Conservation (phyloP, 2,888 invertebrate species). For the Drosophila lacicola region DNA sequence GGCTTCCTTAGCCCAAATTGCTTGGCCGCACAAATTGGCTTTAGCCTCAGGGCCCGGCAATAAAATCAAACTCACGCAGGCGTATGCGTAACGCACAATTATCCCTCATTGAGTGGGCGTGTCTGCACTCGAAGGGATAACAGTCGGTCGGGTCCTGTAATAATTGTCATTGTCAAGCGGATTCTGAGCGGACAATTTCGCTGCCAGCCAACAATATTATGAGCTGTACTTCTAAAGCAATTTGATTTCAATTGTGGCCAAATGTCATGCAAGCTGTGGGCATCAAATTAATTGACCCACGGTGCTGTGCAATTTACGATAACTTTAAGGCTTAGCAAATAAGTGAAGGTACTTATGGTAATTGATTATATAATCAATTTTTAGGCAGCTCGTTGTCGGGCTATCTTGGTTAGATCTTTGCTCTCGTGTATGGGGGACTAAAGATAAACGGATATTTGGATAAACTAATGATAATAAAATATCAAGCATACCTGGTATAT, state of each 20-base stretch:
- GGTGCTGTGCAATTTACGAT: background rate
- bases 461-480: too few relatives aligned
- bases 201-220: constrained; percentile 14
- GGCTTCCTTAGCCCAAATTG: constrained; percentile 64
- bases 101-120: constrained; percentile 73
- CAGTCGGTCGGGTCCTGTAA: constrained; percentile 46
- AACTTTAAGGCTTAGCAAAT: background rate
- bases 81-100: constrained; percentile 78
- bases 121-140: constrained; percentile 53
- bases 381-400: too few relatives aligned
- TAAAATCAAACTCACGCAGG: constrained; percentile 70
- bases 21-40: constrained; percentile 68
- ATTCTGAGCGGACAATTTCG: constrained; percentile 25
- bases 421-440: too few relatives aligned
- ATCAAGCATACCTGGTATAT: too few relatives aligned
- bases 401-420: too few relatives aligned
- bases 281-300: constrained; percentile 22
- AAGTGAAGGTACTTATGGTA: background rate
- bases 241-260: constrained; percentile 44
- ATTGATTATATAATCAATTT: too few relatives aligned
- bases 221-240: constrained; percentile 23
- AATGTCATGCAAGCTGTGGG: constrained; percentile 40
- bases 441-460: too few relatives aligned
- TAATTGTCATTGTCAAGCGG: constrained; percentile 73
- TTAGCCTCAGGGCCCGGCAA: constrained; percentile 53